Evolutionary conservation across 2,113 vertebrate genomes (phyloP), one percentile per base, ranked within the genome.

Genomic region (Diglossa brunneiventris): DNA sequence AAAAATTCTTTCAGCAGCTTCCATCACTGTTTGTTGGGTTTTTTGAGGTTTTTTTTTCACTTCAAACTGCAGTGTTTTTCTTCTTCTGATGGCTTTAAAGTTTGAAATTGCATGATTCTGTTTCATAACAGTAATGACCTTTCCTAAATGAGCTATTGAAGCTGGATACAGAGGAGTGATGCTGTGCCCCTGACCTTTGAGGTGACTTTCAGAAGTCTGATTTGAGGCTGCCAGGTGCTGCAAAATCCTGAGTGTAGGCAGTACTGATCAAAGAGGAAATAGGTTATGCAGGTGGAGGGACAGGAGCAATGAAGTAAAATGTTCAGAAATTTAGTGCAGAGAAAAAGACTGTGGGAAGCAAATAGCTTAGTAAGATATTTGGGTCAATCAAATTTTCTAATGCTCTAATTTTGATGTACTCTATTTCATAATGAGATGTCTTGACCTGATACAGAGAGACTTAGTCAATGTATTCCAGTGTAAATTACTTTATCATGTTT

Each of bases 391-490:
- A 72, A 73, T 85, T 95, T 79, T 92, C 73, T 95, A 92, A 95
- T 75, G 75, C 70, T 95, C 67, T 86, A 69, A 92, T 95, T 96
- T 89, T 97, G 88, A 94, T 94, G 82, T 66, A 86, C 42, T 90
- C 81, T 42, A 55, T 91, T 95, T 97, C 76, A 85, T 96, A 96
- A 97, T 95, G 89, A 96, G 75, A 90, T 96, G 74, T 42, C 84
- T 82, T 72, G 89, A 97, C 89, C 91, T 88, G 56, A 82, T 95
- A 91, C 53, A 59, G 62, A 80, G 73, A 94, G 56, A 92, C 44
- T 94, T 90, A 94, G 64, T 95, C 63, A 80, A 61, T 85, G 53
- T 86, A 46, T 83, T 76, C 66, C 37, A 58, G 42, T 28, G 9
- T 69, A 70, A 85, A 50, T 74, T 7, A 61, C n/a, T 83, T 73